phyloP scores from a whole-genome alignment of 2,797 vertebrate genomes.

The Centroberyx gerrardi region DNA sequence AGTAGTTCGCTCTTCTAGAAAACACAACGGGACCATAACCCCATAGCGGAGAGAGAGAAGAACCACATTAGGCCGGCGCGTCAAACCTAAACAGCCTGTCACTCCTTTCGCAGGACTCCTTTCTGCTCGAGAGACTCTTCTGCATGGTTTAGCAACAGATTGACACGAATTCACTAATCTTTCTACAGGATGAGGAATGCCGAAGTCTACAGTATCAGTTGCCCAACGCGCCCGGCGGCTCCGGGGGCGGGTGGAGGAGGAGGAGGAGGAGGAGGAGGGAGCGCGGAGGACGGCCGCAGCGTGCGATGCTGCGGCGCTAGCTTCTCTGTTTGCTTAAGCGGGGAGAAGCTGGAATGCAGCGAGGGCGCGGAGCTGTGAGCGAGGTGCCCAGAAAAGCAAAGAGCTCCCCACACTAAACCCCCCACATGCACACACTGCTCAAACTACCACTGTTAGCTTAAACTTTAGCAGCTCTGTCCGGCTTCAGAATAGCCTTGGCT shows the following conservation, averaged over 20 bases:
- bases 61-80: not conserved
- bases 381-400: slow-evolving; percentile 69
- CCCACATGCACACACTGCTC: slow-evolving; percentile 16
- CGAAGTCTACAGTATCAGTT: slow-evolving; percentile 40
- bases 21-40: not conserved
- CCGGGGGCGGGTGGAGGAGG: not conserved
- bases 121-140: slow-evolving; percentile 44
- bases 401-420: slow-evolving; percentile 23
- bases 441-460: slow-evolving; percentile 57
- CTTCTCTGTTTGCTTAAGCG: slow-evolving; percentile 61
- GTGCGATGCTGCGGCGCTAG: slow-evolving; percentile 30
- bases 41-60: not conserved
- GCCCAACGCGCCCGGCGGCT: slow-evolving; percentile 34
- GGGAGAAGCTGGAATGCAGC: slow-evolving; percentile 68
- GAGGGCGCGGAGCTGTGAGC: slow-evolving; percentile 42
- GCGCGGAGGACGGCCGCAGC: slow-evolving; percentile 11
- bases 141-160: slow-evolving; percentile 44
- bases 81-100: slow-evolving; percentile 16
- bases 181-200: slow-evolving; percentile 52
- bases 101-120: slow-evolving; percentile 27
- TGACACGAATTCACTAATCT: slow-evolving; percentile 54
- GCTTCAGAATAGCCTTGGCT: slow-evolving; percentile 71
- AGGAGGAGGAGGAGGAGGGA: slow-evolving; percentile 20
- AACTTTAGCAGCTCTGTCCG: slow-evolving; percentile 68
- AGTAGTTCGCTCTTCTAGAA: not conserved